A percentile compares a stretch with the other conserved stretches of the same genome.
These are phyloP conservation scores for Ochotona curzoniae DNA, from an alignment of 2,113 vertebrate species.

Conservation along the genomic window DNA sequence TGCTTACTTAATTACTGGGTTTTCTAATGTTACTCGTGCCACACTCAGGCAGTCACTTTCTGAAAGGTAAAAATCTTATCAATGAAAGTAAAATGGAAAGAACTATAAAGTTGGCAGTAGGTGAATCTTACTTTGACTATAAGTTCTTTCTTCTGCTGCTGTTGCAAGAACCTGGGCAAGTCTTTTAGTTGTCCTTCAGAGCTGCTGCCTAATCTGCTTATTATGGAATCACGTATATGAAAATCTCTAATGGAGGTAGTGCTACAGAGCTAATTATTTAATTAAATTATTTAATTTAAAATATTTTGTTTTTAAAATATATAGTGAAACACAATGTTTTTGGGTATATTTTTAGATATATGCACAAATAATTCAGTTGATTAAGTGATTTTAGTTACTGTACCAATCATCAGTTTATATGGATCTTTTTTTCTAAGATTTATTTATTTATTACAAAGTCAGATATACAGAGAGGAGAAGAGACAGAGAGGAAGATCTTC, in stretches of 20 bases:
- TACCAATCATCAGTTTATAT: not conserved
- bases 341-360: not conserved
- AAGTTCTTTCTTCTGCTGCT: not conserved
- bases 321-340: not conserved
- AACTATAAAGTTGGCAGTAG: not conserved
- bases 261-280: slow-evolving; percentile 2
- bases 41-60: not conserved
- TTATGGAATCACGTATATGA: not conserved
- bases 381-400: slow-evolving; percentile 41
- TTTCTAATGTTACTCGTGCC: not conserved
- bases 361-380: not conserved
- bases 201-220: not conserved
- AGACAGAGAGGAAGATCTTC: too few species aligned
- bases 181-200: not conserved
- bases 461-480: too few species aligned
- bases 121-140: not conserved
- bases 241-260: not conserved
- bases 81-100: not conserved
- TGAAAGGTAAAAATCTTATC: not conserved
- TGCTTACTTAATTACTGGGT: not conserved
- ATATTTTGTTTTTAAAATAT: not conserved
- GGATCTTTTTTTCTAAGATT: too few species aligned
- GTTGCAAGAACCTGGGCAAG: not conserved
- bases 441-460: too few species aligned
- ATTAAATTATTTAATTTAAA: slow-evolving; percentile 25